Conservation (phyloP, 2,113 vertebrate genomes). For the Parus major region DNA sequence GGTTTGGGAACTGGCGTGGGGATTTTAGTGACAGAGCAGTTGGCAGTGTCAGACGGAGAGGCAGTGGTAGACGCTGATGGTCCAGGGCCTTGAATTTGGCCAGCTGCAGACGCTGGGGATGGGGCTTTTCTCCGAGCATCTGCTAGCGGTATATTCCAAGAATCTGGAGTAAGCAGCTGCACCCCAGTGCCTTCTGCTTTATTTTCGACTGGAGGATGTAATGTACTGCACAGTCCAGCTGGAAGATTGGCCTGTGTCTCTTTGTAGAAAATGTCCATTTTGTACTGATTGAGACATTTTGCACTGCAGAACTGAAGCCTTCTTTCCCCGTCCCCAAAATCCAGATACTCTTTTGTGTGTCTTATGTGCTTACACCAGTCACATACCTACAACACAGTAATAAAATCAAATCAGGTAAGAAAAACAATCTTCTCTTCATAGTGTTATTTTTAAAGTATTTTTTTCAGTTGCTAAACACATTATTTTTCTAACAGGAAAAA, state of each 20-base stretch:
- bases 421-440: conserved; percentile 65
- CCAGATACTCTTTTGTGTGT: conserved; percentile 99
- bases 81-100: conserved; percentile 84
- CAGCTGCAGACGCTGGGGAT: conserved; percentile 85
- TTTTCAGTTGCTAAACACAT: conserved; percentile 50
- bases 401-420: conserved; percentile 75
- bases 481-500: conserved; percentile 13
- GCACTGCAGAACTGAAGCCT: conserved; percentile 99
- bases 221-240: conserved; percentile 90
- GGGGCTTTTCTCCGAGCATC: conserved; percentile 93
- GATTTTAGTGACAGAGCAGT: conserved; percentile 90
- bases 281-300: conserved; percentile 99
- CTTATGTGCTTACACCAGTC: conserved; percentile 99
- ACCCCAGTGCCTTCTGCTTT: conserved; percentile 89
- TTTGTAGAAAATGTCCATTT: conserved; percentile 99
- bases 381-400: conserved; percentile 92
- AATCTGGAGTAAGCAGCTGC: conserved; percentile 98
- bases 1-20: conserved; percentile 93
- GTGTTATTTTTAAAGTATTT: conserved; percentile 56
- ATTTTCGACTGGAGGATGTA: conserved; percentile 85
- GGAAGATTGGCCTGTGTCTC: conserved; percentile 98
- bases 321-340: conserved; percentile 98
- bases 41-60: conserved; percentile 88
- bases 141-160: conserved; percentile 93
- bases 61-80: conserved; percentile 85